Evolutionary conservation across 2,797 vertebrate genomes (phyloP).

Genomic region (Tachyglossus aculeatus): DNA sequence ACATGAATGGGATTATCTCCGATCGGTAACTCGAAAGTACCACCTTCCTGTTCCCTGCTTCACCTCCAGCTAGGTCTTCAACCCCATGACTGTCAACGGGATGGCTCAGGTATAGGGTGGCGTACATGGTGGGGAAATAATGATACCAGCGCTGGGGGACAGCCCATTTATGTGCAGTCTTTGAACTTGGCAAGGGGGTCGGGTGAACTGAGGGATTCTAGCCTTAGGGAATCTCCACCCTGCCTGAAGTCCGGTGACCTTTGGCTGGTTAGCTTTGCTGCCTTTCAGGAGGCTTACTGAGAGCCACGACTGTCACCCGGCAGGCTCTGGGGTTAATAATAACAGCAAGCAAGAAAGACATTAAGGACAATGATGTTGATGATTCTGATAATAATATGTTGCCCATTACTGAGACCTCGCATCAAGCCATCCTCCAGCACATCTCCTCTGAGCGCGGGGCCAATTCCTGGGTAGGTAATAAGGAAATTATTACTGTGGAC

Average conservation of each 20-base stretch:
- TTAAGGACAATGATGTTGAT: constrained; percentile 64
- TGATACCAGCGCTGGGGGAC: too few relatives aligned
- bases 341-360: constrained; percentile 51
- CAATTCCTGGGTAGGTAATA: constrained; percentile 65
- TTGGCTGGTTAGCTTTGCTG: constrained; percentile 16
- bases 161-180: too few relatives aligned
- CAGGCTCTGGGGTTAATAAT: constrained; percentile 57
- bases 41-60: too few relatives aligned
- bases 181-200: too few relatives aligned
- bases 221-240: neutral
- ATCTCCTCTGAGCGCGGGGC: constrained; percentile 48
- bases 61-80: too few relatives aligned
- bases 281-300: constrained; percentile 22
- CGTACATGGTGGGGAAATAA: too few relatives aligned
- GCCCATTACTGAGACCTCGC: constrained; percentile 56
- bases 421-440: constrained; percentile 39
- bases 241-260: neutral
- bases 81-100: too few relatives aligned
- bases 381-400: constrained; percentile 62
- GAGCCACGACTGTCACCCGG: constrained; percentile 28
- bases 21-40: too few relatives aligned
- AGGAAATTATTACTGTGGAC: constrained; percentile 68
- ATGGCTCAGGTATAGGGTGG: too few relatives aligned
- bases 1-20: too few relatives aligned
- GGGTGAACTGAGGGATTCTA: neutral